Evolutionary conservation across 2,888 invertebrate species (phyloP).

Genomic region (Ethmia dodecea): DNA sequence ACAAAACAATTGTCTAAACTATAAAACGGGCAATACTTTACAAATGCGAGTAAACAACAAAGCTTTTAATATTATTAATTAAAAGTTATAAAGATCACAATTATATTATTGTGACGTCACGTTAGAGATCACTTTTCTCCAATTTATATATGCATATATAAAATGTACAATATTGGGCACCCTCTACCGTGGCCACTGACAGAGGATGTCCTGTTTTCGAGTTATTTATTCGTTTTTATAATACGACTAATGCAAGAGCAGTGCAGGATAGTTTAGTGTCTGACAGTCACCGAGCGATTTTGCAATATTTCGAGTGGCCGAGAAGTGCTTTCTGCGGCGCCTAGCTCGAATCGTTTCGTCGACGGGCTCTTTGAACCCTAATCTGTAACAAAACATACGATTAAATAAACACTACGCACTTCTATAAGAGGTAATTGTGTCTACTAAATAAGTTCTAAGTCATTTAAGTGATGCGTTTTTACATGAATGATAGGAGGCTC

Average conservation of each 20-base stretch:
- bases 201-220: conserved; percentile 59
- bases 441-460: too few relatives aligned
- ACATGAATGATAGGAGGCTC: too few relatives aligned
- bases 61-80: conserved; percentile 36
- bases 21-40: conserved; percentile 46
- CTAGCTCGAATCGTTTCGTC: conserved; percentile 71
- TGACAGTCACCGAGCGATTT: conserved; percentile 69
- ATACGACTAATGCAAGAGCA: conserved; percentile 62
- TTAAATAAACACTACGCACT: too few relatives aligned
- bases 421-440: too few relatives aligned
- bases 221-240: conserved; percentile 47
- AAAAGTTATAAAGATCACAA: conserved; percentile 53
- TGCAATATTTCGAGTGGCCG: conserved; percentile 55
- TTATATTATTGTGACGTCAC: conserved; percentile 69
- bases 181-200: conserved; percentile 69
- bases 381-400: conserved; percentile 68
- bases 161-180: conserved; percentile 42
- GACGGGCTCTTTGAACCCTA: conserved; percentile 49
- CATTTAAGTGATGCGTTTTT: too few relatives aligned
- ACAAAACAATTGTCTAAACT: conserved; percentile 31
- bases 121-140: conserved; percentile 67
- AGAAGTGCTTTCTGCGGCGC: conserved; percentile 40
- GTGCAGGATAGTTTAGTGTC: conserved; percentile 59
- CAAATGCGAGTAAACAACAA: conserved; percentile 58
- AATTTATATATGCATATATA: conserved; percentile 74